These are phyloP conservation scores for Pterocles gutturalis DNA, from an alignment of 2,113 vertebrate genomes.

Conservation along the genomic window DNA sequence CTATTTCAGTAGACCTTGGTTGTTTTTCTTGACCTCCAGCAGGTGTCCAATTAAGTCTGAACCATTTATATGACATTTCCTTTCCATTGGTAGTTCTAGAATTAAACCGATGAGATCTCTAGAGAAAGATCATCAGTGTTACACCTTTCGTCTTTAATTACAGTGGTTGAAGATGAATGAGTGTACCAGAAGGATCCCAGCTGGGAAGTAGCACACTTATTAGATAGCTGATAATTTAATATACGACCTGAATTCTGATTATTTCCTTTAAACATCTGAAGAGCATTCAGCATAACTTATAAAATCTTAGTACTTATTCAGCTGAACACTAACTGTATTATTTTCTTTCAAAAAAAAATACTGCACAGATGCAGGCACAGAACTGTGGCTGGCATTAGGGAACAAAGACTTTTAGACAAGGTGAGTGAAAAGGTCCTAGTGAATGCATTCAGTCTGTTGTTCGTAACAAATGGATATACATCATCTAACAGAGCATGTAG, in stretches of 20 bases:
- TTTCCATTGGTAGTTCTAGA: conserved; percentile 77
- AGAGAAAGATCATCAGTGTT: conserved; percentile 76
- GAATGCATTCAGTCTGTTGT: conserved; percentile 24
- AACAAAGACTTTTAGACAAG: conserved; percentile 24
- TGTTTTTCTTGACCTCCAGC: conserved; percentile 74
- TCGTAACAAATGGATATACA: not conserved
- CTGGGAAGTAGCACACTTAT: conserved; percentile 73
- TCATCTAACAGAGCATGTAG: not conserved
- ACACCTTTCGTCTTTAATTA: conserved; percentile 82
- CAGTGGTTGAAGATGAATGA: conserved; percentile 77
- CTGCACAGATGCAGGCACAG: not conserved
- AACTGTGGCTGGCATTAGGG: conserved; percentile 26
- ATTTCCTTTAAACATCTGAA: conserved; percentile 55
- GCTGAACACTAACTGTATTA: not conserved
- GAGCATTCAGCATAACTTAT: conserved; percentile 36
- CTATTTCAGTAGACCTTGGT: conserved; percentile 61
- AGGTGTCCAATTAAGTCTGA: conserved; percentile 82
- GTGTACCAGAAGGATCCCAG: conserved; percentile 72
- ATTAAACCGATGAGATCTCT: conserved; percentile 80
- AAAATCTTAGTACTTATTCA: conserved; percentile 27
- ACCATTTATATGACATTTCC: conserved; percentile 73
- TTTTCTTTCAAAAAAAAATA: not conserved
- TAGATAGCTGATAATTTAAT: conserved; percentile 78
- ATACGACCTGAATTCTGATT: conserved; percentile 62
- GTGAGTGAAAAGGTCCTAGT: conserved; percentile 21